These are phyloP conservation scores for Tilapia sparmanii DNA, from an alignment of 2,113 vertebrate species.

Conservation along the genomic window DNA sequence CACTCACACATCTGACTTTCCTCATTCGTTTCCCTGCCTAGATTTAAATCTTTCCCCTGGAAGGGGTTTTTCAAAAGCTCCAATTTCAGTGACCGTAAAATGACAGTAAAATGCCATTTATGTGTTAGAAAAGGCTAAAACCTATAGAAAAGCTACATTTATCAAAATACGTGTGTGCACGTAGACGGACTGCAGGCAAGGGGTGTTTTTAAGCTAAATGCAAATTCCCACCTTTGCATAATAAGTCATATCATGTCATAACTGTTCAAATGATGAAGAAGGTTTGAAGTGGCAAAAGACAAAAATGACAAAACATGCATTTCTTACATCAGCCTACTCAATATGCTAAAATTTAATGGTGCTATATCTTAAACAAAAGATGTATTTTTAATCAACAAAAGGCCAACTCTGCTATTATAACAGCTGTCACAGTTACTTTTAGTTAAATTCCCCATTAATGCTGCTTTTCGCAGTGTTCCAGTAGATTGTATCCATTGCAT, in stretches of 20 bases:
- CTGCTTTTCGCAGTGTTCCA: not conserved
- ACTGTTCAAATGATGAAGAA: not conserved
- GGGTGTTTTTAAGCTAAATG: not conserved
- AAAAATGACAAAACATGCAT: not conserved
- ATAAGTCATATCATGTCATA: not conserved
- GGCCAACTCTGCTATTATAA: not conserved
- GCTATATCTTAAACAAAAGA: not conserved
- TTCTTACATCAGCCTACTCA: not conserved
- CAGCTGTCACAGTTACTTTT: not conserved
- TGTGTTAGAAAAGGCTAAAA: not conserved
- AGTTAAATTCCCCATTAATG: not conserved
- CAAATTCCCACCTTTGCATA: not conserved
- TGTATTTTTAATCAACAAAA: not conserved
- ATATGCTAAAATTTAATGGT: not conserved
- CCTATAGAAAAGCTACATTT: not conserved
- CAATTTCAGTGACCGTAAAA: not conserved
- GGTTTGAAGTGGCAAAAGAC: not conserved
- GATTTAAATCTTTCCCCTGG: not conserved
- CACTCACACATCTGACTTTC: not conserved
- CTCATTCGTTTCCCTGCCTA: not conserved
- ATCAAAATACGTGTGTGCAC: not conserved
- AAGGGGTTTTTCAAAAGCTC: not conserved
- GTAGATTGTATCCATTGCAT: not conserved
- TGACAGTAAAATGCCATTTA: not conserved
- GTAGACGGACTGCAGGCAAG: accelerated